Base-by-base conservation (phyloP, 2,113 vertebrate genomes). In the Murina feae region DNA sequence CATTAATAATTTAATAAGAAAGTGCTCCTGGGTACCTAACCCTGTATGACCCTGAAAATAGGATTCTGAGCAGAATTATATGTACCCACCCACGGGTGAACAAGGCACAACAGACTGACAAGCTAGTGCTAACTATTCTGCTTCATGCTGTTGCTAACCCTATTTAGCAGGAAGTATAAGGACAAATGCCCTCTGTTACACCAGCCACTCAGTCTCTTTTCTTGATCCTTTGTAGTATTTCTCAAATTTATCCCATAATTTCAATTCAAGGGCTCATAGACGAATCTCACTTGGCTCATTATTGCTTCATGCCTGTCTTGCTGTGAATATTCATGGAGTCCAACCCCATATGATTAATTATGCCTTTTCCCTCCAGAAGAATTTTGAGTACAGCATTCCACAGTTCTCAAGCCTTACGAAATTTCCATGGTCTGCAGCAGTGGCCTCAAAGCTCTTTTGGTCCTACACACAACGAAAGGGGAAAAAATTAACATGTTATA, bases 191-290 rank as follows among this genome's bases (percentile, higher is more conserved):
- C 14, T 75, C 35, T 44, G 23, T 35, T 49, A 68, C 74, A 39
- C 2, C 42, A 76, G 63, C 12, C 53, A 11, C 5, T 37, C n/a
- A 23, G 28, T 55, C 42, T 81, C 44, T 35, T 39, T 53, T 75
- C 83, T 79, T 79, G 32, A 49, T 35, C 37, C 6, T 80, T 69
- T 49, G 12, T 21, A 32, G 16, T 47, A 75, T 53, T 94, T 90
- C n/a, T 80, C 78, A 51, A 37, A 75, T 93, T 42, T 28, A 71
- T 71, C 39, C 51, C 80, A 71, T 82, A 8, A 35, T 71, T 94
- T 82, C 37, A 49, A 71, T 66, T 69, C 44, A 49, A 47, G 87
- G 68, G 8, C 37, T 78, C 2, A 63, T n/a, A 51, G 89, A 83
- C 58, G 23, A 44, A 78, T 71, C 16, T 75, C 72, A 30, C 14